Evolutionary conservation across 2,113 vertebrate genomes (phyloP).

Genomic region (Chamaea fasciata): DNA sequence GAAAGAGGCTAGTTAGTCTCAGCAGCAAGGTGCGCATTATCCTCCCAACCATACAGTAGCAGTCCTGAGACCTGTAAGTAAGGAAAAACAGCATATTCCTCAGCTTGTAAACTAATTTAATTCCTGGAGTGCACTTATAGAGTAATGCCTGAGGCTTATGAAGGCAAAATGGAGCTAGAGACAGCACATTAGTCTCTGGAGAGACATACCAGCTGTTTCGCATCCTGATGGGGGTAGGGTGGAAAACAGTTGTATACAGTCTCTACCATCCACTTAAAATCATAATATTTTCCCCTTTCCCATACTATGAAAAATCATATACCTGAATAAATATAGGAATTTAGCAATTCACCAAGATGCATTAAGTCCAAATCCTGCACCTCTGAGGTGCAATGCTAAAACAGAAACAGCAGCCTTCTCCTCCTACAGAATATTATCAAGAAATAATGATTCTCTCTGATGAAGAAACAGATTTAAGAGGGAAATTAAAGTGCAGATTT

Average conservation of each 20-base stretch:
- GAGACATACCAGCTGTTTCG: slow-evolving; percentile 27
- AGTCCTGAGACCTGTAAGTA: slow-evolving; percentile 29
- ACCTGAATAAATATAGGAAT: background rate
- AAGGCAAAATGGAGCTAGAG: slow-evolving; percentile 30
- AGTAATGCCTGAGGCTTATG: slow-evolving; percentile 26
- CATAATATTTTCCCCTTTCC: background rate
- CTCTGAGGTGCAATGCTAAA: background rate
- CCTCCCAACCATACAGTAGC: background rate
- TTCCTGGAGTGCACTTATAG: slow-evolving; percentile 45
- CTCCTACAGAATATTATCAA: background rate
- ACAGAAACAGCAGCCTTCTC: background rate
- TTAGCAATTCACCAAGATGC: background rate
- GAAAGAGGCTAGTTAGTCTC: background rate
- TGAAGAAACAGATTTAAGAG: slow-evolving; percentile 42
- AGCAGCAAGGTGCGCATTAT: background rate
- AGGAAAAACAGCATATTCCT: slow-evolving; percentile 3
- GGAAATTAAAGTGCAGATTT: slow-evolving; percentile 23
- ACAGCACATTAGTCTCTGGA: background rate
- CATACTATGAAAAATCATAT: background rate
- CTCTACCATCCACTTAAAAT: background rate
- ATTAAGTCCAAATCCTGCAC: background rate
- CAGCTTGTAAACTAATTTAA: slow-evolving; percentile 55
- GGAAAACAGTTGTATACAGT: background rate
- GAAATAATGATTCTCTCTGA: background rate
- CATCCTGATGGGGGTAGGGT: background rate